Evolutionary conservation across 2,113 vertebrate genomes (phyloP).

Genomic region (Ibidorhyncha struthersii): DNA sequence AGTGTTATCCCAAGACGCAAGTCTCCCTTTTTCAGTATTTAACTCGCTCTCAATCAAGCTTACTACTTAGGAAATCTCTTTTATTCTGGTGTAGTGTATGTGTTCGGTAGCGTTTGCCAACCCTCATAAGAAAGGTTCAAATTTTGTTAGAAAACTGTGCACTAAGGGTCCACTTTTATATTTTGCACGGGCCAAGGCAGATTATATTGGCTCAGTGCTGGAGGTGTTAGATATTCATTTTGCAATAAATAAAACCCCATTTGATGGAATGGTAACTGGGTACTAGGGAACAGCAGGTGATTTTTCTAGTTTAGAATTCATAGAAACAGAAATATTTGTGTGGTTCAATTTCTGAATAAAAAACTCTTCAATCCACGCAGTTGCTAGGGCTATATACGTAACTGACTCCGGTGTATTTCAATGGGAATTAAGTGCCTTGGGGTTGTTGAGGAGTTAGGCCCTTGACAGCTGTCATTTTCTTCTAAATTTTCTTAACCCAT

Average conservation of each 20-base stretch:
- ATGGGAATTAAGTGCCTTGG: not conserved
- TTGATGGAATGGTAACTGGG: not conserved
- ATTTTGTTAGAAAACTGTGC: not conserved
- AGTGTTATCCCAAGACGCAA: not conserved
- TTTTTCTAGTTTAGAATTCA: not conserved
- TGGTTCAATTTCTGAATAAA: not conserved
- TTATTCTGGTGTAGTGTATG: not conserved
- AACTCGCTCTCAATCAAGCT: not conserved
- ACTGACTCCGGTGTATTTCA: not conserved
- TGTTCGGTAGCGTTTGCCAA: not conserved
- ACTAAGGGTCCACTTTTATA: not conserved
- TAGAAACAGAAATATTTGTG: not conserved
- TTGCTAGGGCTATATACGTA: not conserved
- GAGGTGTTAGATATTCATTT: not conserved
- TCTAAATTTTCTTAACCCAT: not conserved
- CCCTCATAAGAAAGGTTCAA: not conserved
- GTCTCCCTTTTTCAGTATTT: not conserved
- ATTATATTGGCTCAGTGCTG: not conserved
- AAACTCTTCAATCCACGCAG: not conserved
- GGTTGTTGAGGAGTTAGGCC: not conserved
- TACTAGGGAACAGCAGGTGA: not conserved
- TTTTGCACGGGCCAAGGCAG: not conserved
- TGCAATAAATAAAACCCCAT: not conserved
- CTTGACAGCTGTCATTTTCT: not conserved
- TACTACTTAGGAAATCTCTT: not conserved